Base-by-base conservation (phyloP, 2,113 vertebrate species). In the Cyprinodon variegatus region DNA sequence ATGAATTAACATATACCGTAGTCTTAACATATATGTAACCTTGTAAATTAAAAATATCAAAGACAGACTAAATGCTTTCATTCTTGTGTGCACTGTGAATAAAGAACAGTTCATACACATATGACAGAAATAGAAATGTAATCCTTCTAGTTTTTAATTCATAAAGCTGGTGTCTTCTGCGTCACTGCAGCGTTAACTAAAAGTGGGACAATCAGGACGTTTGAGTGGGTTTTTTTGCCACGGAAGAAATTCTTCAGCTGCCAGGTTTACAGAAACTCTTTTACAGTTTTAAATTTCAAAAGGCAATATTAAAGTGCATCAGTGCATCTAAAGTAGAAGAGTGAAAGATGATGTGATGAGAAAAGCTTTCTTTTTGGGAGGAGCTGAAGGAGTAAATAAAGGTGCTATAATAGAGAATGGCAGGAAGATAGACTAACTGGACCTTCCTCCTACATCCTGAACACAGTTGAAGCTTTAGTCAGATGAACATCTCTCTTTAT, bases 261-360 rank as follows among this genome's bases (percentile, higher is more conserved):
- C 36, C 57, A 59, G 60, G 17, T 57, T 76, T 37, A 59, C 11
- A 67, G 57, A 74, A 57, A 9, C 11, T 14, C 2, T 3, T 50
- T 70, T 70, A n/a, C 17, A 7, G 17, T 43, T 38, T 3, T 63
- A 60, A 20, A 57, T 39, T 5, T 20, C 15, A 73, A 61, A 63
- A 11, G 38, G 40, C 36, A 38, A 39, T 29, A 48, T 85, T 65
- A 94, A 93, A 94, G 91, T 93, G 91, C 90, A 88, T 76, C 60
- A 67, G 90, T 92, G 93, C 89, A 70, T 84, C 13, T 57, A 45
- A 76, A 72, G 50, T 79, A 59, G 66, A 77, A 75, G 46, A 41
- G 61, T 63, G 40, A 70, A 41, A 9, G 36, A 65, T 11, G 10
- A n/a, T 11, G 20, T 39, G 38, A 65, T 12, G 39, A 13, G 63